Evolutionary conservation across 2,797 vertebrate genomes (phyloP).

Genomic region (Sebastes dallii): DNA sequence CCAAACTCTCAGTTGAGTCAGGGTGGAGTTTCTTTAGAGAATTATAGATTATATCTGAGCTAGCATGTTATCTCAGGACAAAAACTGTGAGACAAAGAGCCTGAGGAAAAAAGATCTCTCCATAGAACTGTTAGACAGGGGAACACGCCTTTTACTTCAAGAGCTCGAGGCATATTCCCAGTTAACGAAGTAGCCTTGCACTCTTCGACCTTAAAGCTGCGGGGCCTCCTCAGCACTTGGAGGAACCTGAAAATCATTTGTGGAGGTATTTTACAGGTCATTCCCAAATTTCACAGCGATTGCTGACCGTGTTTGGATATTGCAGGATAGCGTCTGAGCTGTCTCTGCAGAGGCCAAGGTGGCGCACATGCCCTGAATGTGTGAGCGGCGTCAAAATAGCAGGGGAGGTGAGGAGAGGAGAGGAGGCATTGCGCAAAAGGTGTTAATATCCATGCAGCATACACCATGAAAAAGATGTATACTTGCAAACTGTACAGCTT

Average conservation of each 20-base stretch:
- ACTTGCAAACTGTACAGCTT: not conserved
- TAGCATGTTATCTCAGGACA: not conserved
- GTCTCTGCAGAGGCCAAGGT: slow-evolving; percentile 28
- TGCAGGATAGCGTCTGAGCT: slow-evolving; percentile 20
- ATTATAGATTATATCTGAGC: not conserved
- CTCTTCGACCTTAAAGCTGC: not conserved
- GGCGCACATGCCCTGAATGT: slow-evolving; percentile 34
- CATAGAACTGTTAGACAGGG: no score
- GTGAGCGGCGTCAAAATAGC: not conserved
- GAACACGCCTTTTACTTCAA: no score
- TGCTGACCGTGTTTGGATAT: slow-evolving; percentile 38
- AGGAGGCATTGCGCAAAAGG: not conserved
- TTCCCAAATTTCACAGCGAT: slow-evolving; percentile 49
- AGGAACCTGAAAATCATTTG: slow-evolving; percentile 54
- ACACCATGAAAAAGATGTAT: not conserved
- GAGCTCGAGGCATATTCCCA: slow-evolving; percentile 9
- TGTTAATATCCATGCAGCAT: not conserved
- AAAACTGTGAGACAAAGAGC: slow-evolving; percentile 1
- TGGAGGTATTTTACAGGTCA: slow-evolving; percentile 54
- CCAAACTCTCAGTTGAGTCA: not conserved
- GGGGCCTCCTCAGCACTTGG: slow-evolving; percentile 39
- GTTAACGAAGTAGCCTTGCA: slow-evolving; percentile 36
- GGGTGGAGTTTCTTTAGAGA: not conserved
- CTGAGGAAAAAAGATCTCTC: not conserved
- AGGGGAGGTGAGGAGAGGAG: not conserved